phyloP scores from a whole-genome alignment of 2,797 vertebrate genomes.

The Miichthys miiuy region DNA sequence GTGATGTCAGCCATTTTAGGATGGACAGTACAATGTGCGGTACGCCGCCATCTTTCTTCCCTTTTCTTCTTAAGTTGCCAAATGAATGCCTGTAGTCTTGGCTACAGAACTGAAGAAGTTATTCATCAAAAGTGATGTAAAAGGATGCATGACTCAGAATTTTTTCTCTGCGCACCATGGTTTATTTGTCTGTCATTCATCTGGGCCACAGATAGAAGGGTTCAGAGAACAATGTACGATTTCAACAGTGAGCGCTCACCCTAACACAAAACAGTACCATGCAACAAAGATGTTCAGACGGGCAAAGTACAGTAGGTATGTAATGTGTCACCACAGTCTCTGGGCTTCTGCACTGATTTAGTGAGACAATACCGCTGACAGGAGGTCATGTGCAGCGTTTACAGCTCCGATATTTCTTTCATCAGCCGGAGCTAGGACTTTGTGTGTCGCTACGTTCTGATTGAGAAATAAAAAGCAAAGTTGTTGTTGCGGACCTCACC shows the following conservation, averaged over 20 bases:
- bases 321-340: constrained; percentile 15
- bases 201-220: constrained; percentile 67
- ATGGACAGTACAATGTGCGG: constrained; percentile 82
- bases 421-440: constrained; percentile 37
- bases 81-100: constrained; percentile 80
- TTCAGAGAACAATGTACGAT: constrained; percentile 71
- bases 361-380: constrained; percentile 41
- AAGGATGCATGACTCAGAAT: constrained; percentile 76
- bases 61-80: constrained; percentile 80
- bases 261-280: constrained; percentile 57
- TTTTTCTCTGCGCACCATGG: constrained; percentile 56
- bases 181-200: constrained; percentile 79
- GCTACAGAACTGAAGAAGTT: constrained; percentile 80
- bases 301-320: constrained; percentile 32
- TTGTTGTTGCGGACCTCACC: constrained; percentile 57
- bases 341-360: constrained; percentile 41
- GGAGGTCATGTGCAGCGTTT: constrained; percentile 49
- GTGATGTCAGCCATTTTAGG: constrained; percentile 86
- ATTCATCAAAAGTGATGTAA: constrained; percentile 77
- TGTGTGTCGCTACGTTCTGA: background rate
- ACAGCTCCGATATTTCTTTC: constrained; percentile 46
- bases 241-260: constrained; percentile 42
- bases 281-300: constrained; percentile 52
- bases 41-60: constrained; percentile 84
- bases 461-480: constrained; percentile 16